Evolutionary conservation across 1,140 invertebrate species (phyloP), one percentile per base, ranked within the genome.

Genomic region (Bilobella aurantiaca): DNA sequence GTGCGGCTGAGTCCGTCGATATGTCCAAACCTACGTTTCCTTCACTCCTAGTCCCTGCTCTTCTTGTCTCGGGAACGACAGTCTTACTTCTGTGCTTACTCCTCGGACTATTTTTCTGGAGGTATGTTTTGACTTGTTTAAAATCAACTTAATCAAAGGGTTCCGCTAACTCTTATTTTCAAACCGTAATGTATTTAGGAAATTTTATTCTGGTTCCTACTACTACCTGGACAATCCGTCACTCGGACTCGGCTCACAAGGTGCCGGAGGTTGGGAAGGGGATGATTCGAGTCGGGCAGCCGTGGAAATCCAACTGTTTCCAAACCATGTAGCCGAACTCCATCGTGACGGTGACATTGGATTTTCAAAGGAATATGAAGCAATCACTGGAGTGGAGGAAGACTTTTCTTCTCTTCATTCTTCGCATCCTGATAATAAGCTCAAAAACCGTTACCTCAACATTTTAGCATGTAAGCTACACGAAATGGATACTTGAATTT

Each of bases 401-500:
- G 84, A 85, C 34, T 85, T 90, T 74, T 85, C 87, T 18, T 90
- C 88, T 56, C 90, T 93, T 73, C 86, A 90, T 78, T 95, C 91
- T 1, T 88, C 92, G 74, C 84, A 90, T 75, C 86, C 87, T 1
- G 93, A 96, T 74, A 97, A 97, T 77, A 90, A 92, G 76, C 81
- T 86, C 59, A 96, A 96, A 78, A 96, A 96, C 79, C 83, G 94
- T 77, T 97, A 96, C 78, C 81, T 94, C 18, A 96, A 96, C 75
- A 96, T 97, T 69, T 88, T 93, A 69, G 92, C 93, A 58, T 96
- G 91, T 94, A 82, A 86, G 88, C 27, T n/a, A n/a, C n/a, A n/a
- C n/a, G n/a, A n/a, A n/a, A n/a, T n/a, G n/a, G n/a, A n/a, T n/a
- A n/a, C n/a, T n/a, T n/a, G n/a, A n/a, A n/a, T n/a, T n/a, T n/a